phyloP scores from a whole-genome alignment of 35 echinoderm and acorn worm species.

The Patiria miniata region DNA sequence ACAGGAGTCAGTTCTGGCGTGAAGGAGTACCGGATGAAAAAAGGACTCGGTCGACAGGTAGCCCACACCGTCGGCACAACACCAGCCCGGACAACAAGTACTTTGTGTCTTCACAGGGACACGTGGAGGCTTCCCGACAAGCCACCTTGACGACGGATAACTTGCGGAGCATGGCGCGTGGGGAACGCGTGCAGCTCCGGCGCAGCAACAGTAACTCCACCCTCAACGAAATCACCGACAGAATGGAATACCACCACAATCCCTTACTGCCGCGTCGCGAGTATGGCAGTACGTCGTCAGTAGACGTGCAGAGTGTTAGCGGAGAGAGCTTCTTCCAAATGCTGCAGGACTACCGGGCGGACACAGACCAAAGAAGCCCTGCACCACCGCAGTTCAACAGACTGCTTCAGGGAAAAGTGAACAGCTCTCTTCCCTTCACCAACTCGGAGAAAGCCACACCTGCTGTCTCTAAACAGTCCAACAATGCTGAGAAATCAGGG shows the following conservation, averaged over 20 bases:
- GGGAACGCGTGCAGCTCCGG: conserved; percentile 41
- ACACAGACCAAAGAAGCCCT: conserved; percentile 89
- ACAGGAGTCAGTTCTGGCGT: conserved; percentile 56
- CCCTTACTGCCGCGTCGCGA: conserved; percentile 39
- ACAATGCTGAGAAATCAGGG: neutral
- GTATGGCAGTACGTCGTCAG: conserved; percentile 94
- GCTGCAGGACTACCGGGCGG: conserved; percentile 84
- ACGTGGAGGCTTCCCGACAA: conserved; percentile 52
- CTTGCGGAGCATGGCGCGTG: conserved; percentile 61
- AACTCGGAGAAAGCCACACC: conserved; percentile 11
- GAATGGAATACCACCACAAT: conserved; percentile 4
- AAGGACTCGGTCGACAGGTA: conserved; percentile 26
- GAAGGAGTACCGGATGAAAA: conserved; percentile 69
- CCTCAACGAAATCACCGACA: conserved; percentile 60
- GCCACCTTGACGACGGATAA: conserved; percentile 86
- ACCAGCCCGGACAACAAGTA: conserved; percentile 87
- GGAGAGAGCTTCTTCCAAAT: conserved; percentile 98
- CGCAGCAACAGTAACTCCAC: conserved; percentile 95
- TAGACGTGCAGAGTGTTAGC: conserved; percentile 84
- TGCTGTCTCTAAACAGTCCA: conserved; percentile 32
- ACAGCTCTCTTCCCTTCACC: conserved; percentile 33
- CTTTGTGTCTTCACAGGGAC: conserved; percentile 70
- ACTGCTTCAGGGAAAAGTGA: conserved; percentile 78
- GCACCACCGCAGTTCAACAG: conserved; percentile 93
- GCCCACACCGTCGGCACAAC: conserved; percentile 76